Conservation (phyloP, 2,113 vertebrate species). For the Shinisaurus crocodilurus region DNA sequence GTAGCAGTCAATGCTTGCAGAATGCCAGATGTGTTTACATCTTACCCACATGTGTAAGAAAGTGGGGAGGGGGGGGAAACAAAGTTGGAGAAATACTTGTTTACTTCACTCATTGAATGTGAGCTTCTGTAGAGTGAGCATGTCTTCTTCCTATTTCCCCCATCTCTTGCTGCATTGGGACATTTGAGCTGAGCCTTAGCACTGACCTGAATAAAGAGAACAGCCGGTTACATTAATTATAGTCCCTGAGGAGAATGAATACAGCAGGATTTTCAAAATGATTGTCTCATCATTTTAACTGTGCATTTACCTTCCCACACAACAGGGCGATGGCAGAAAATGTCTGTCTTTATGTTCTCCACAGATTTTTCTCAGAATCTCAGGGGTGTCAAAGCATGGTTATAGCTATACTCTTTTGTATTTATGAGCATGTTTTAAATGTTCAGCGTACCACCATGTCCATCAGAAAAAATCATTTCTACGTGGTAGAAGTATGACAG, state of each 20-base stretch:
- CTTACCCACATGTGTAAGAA: not conserved
- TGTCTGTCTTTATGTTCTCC: not conserved
- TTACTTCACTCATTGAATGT: not conserved
- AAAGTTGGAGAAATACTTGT: not conserved
- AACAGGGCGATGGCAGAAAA: not conserved
- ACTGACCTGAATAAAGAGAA: conserved; percentile 33
- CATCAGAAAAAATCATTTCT: not conserved
- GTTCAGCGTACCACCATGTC: not conserved
- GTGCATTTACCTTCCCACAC: conserved; percentile 14
- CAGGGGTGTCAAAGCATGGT: not conserved
- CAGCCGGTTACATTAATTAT: conserved; percentile 32
- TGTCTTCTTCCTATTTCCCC: not conserved
- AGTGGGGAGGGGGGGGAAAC: not conserved
- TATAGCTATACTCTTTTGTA: not conserved
- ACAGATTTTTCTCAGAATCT: conserved; percentile 14
- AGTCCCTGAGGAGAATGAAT: conserved; percentile 23
- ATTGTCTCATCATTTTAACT: conserved; percentile 23
- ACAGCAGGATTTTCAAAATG: conserved; percentile 11
- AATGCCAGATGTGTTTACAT: not conserved
- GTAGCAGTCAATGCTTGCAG: not conserved
- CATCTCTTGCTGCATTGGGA: not conserved
- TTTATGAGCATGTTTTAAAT: not conserved
- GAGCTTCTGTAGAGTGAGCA: not conserved
- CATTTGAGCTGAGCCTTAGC: conserved; percentile 11
- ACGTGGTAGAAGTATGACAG: not conserved